Evolutionary conservation across 2,113 vertebrate genomes (phyloP).

Genomic region (Bos indicus): DNA sequence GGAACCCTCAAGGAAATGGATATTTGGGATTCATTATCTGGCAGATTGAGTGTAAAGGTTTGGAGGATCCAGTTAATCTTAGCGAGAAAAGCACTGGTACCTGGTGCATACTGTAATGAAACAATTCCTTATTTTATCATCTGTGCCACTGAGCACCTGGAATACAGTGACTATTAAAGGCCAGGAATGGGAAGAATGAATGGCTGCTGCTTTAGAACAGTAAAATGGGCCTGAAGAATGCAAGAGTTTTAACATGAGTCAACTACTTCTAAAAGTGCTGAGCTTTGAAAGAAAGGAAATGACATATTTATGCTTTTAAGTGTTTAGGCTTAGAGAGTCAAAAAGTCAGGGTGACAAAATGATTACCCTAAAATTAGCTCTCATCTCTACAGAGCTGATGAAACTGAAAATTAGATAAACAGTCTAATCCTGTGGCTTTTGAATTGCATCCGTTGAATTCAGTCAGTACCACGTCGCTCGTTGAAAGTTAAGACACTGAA

Average conservation of each 20-base stretch:
- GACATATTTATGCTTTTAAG: constrained; percentile 17
- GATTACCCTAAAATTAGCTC: constrained; percentile 56
- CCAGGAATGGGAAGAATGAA: background rate
- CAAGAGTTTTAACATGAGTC: background rate
- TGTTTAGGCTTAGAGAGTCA: constrained; percentile 30
- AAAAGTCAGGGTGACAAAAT: constrained; percentile 51
- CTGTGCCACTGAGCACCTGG: background rate
- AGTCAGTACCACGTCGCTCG: background rate
- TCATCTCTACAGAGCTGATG: constrained; percentile 42
- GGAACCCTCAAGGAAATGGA: background rate
- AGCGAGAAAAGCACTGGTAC: background rate
- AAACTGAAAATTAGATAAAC: constrained; percentile 55
- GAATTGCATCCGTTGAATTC: constrained; percentile 35
- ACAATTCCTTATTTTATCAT: background rate
- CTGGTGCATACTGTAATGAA: background rate
- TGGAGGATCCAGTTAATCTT: background rate
- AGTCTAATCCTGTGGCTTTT: constrained; percentile 31
- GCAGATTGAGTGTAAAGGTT: background rate
- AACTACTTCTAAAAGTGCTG: background rate
- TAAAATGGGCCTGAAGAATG: background rate
- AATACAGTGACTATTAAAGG: background rate
- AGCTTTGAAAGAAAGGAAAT: constrained; percentile 27
- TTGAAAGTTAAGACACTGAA: constrained; percentile 1
- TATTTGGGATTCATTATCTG: background rate
- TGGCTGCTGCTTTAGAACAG: background rate